Conservation (phyloP, 2,113 vertebrate genomes). For the Drymodes brunneopygia region DNA sequence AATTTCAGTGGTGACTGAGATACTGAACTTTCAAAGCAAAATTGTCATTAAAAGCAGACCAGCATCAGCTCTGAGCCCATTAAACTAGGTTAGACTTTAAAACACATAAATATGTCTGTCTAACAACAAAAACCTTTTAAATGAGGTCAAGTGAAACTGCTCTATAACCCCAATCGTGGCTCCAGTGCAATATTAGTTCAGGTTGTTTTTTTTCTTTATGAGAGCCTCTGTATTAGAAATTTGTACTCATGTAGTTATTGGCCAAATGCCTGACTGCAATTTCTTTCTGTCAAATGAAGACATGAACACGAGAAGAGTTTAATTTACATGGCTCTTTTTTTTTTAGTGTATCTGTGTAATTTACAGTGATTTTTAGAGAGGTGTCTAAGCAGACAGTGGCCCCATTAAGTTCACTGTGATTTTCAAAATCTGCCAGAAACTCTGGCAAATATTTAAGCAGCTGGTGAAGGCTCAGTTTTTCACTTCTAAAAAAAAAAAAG, state of each 20-base stretch:
- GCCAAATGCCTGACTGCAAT: background rate
- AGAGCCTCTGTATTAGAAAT: background rate
- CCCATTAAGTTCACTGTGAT: background rate
- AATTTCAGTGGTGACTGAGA: background rate
- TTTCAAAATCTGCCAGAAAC: background rate
- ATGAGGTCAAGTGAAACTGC: background rate
- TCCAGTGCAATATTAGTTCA: background rate
- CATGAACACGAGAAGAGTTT: background rate
- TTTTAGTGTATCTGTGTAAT: background rate
- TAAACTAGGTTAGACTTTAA: background rate
- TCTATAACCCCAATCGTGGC: background rate
- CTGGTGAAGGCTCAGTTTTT: background rate
- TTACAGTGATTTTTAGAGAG: background rate
- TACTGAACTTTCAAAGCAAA: background rate
- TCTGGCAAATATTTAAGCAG: background rate
- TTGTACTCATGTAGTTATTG: background rate
- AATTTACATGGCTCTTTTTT: background rate
- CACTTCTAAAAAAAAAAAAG: background rate
- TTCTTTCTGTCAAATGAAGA: background rate
- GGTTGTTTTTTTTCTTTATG: background rate
- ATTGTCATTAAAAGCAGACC: background rate
- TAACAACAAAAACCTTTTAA: background rate
- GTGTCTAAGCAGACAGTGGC: background rate
- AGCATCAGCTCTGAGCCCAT: background rate
- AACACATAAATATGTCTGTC: background rate